These are phyloP conservation scores for Bostrychus sinensis DNA, from an alignment of 2,113 vertebrate genomes.

Conservation along the genomic window DNA sequence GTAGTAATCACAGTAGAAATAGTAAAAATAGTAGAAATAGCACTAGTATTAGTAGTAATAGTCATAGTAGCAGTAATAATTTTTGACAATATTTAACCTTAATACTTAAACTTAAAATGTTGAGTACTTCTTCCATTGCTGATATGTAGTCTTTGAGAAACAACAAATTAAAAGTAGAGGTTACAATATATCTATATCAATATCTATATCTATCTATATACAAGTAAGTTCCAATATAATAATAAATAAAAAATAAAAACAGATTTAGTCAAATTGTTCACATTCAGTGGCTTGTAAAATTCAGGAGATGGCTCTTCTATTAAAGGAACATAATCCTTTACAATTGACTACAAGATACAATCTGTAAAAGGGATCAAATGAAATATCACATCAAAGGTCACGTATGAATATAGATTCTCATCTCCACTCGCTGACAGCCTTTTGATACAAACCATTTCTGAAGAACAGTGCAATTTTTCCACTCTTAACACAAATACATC, in stretches of 20 bases:
- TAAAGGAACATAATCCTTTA: slow-evolving; percentile 17
- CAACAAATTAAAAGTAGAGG: too few relatives aligned
- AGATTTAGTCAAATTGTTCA: not conserved
- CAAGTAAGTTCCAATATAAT: too few relatives aligned
- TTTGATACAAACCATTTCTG: slow-evolving; percentile 44
- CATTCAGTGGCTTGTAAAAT: not conserved
- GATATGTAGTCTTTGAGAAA: too few relatives aligned
- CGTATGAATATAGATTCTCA: slow-evolving; percentile 43
- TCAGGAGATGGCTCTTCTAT: slow-evolving; percentile 2
- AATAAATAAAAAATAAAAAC: not conserved
- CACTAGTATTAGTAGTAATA: too few relatives aligned
- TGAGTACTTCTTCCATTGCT: too few relatives aligned
- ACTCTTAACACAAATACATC: slow-evolving; percentile 51
- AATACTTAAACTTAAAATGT: too few relatives aligned
- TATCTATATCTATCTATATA: too few relatives aligned
- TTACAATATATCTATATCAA: too few relatives aligned
- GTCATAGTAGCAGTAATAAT: too few relatives aligned
- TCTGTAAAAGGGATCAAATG: slow-evolving; percentile 17
- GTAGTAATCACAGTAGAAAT: not conserved
- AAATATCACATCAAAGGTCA: slow-evolving; percentile 43
- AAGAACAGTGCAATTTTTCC: slow-evolving; percentile 42
- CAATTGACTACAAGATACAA: slow-evolving; percentile 34
- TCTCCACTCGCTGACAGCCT: slow-evolving; percentile 33
- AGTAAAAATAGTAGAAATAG: too few relatives aligned
- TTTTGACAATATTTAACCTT: too few relatives aligned